Conservation (phyloP, 23 tunicate genomes). For the Corella eumyota region DNA sequence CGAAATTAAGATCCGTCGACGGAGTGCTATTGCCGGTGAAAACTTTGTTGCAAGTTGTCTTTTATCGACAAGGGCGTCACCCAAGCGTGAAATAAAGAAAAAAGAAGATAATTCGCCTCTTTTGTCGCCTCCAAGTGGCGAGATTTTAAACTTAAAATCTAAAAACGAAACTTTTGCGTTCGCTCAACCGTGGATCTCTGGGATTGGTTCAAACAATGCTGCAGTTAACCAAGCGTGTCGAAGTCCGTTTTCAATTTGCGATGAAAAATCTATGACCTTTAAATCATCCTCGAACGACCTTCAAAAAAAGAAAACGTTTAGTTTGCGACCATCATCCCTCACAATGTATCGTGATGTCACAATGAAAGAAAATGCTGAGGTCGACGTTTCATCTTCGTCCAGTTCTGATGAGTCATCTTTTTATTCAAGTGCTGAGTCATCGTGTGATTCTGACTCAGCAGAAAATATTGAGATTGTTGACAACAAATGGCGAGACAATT, state of each 20-base stretch:
- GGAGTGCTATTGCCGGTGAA: conserved; percentile 70
- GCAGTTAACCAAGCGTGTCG: not conserved
- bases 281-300: not conserved
- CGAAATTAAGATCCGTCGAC: conserved; percentile 31
- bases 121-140: conserved; percentile 1
- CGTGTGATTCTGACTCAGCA: conserved; percentile 47
- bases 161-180: conserved; percentile 19
- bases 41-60: conserved; percentile 73
- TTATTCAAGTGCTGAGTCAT: conserved; percentile 59
- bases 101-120: not conserved
- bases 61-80: conserved; percentile 17
- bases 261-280: conserved; percentile 14
- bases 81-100: not conserved
- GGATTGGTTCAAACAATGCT: conserved; percentile 1
- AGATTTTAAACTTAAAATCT: not conserved
- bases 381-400: conserved; percentile 40
- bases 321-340: conserved; percentile 15
- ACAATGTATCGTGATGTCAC: conserved; percentile 64
- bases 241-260: conserved; percentile 15
- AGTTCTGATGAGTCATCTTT: conserved; percentile 49
- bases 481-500: conserved; percentile 4
- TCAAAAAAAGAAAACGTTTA: not conserved
- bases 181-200: conserved; percentile 50
- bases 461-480: not conserved
- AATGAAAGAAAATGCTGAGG: conserved; percentile 31